Evolutionary conservation across 1,140 invertebrate genomes (phyloP), one percentile per base, ranked within the genome.

Genomic region (Drosophila mojavensis): DNA sequence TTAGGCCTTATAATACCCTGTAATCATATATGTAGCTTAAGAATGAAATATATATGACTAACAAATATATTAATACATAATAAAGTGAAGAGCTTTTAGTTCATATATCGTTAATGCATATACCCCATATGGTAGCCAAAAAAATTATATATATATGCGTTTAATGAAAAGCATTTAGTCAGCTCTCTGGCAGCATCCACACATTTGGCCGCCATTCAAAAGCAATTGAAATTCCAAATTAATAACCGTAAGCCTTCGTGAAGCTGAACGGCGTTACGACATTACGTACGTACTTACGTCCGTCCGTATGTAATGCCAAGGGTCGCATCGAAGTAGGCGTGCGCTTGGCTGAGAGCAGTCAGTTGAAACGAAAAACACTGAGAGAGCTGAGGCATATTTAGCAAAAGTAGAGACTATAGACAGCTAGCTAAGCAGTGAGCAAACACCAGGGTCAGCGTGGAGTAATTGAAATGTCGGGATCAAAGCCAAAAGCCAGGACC

Each of bases 201-300:
- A 68, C 20, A 39, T 11, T 66, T 84, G 74, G 65, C 73, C 39
- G 53, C 59, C 55, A 54, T 54, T 79, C 65, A 76, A 73, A 64
- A 65, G 63, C 55, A 78, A 81, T 75, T 75, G 63, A 75, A 78
- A 68, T 59, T 17, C 36, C 51, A 75, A 61, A 69, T 64, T 50
- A 77, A 64, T 68, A 61, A 69, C 17, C 58, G 47, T 33, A 53
- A 51, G 60, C 50, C 13, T 13, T 20, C 24, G 7, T 10, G 10
- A 4, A 60, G 55, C 6, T 33, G 30, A 5, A 33, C 6, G 30
- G 30, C 30, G 7, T 36, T 60, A 39, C 36, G 36, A 13, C 36
- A 11, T 33, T 33, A 33, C 33, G 33, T 39, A 39, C 36, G 10
- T 39, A 39, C 36, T 4, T 24, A 24, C 20, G 20, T 24, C 20